Base-by-base conservation (phyloP, 1,140 invertebrate genomes). In the Drosophila equinoxialis region DNA sequence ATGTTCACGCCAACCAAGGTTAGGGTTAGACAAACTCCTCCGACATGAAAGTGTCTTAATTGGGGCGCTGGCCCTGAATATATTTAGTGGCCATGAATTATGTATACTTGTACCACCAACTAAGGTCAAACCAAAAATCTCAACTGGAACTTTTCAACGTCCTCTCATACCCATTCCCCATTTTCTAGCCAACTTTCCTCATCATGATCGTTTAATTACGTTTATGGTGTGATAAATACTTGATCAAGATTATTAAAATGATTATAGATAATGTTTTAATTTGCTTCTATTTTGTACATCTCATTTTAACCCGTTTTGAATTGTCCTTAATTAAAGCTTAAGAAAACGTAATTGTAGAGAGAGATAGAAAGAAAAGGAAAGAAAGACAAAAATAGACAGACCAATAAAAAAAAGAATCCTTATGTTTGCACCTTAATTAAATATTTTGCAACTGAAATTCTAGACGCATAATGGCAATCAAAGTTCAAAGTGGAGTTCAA, bases 1-100 rank as follows among this genome's bases (percentile, higher is more conserved):
- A 51, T 51, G 45, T 51, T 51, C 17, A 51, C 45, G 20, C 45
- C 45, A 23, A 20, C n/a, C 20, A 23, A 51, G 45, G 45, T 48
- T 48, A 11, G 45, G 45, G 45, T 51, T 51, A 51, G 45, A 10
- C 35, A n/a, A 63, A 10, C 35, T 35, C 37, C 37, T 39, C 11
- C 59, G 59, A 55, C 35, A 55, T 48, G 26, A 14, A 26, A 58
- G 30, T 51, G 14, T 64, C 63, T 33, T 59, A 68, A 67, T 58
- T 51, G 45, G 13, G 45, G 17, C 45, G 8, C 45, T 51, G 45
- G 45, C 17, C 45, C 45, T 51, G 45, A 51, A 51, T 51, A 51
- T 51, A 51, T 51, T 51, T 51, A 51, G 45, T 51, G 20, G 45
- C 17, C 17, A 51, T 51, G 45, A 51, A 51, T 51, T 51, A 51